Evolutionary conservation across 2,797 vertebrate species (phyloP).

Genomic region (Pseudomugil tenellus): DNA sequence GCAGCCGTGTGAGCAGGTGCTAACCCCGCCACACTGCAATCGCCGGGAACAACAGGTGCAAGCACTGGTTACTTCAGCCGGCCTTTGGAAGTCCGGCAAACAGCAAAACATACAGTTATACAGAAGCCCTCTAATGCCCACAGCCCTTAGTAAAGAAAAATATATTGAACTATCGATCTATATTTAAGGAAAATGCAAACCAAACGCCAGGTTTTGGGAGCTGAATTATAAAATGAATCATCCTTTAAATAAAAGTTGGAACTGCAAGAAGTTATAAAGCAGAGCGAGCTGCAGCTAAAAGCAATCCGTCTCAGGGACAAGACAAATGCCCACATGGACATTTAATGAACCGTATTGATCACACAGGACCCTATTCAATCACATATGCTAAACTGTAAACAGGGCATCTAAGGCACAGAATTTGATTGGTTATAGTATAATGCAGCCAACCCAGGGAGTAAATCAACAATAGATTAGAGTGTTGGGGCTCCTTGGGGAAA

Average conservation of each 20-base stretch:
- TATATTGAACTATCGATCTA: conserved; percentile 27
- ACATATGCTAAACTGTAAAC: conserved; percentile 65
- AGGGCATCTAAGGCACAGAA: conserved; percentile 48
- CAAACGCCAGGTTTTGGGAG: conserved; percentile 37
- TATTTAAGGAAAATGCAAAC: conserved; percentile 18
- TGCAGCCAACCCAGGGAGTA: conserved; percentile 42
- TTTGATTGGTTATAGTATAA: conserved; percentile 47
- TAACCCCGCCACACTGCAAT: conserved; percentile 72
- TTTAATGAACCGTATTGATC: conserved; percentile 79
- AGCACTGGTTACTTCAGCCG: conserved; percentile 64
- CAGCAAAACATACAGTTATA: conserved; percentile 50
- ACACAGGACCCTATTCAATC: conserved; percentile 72
- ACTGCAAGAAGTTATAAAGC: conserved; percentile 47
- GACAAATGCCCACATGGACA: conserved; percentile 62
- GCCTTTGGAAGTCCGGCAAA: conserved; percentile 55
- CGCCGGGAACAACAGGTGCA: conserved; percentile 81
- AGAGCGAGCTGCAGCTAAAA: conserved; percentile 59
- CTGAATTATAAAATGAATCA: conserved; percentile 63
- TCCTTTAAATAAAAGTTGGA: conserved; percentile 59
- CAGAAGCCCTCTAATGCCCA: conserved; percentile 30
- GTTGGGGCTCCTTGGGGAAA: conserved; percentile 41
- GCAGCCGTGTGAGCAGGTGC: conserved; percentile 81
- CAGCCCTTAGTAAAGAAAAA: conserved; percentile 17
- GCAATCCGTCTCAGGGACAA: conserved; percentile 58
- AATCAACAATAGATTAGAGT: conserved; percentile 50